These are phyloP conservation scores for Pristionchus japonicus DNA, from an alignment of 2,888 invertebrate species.

Conservation along the genomic window DNA sequence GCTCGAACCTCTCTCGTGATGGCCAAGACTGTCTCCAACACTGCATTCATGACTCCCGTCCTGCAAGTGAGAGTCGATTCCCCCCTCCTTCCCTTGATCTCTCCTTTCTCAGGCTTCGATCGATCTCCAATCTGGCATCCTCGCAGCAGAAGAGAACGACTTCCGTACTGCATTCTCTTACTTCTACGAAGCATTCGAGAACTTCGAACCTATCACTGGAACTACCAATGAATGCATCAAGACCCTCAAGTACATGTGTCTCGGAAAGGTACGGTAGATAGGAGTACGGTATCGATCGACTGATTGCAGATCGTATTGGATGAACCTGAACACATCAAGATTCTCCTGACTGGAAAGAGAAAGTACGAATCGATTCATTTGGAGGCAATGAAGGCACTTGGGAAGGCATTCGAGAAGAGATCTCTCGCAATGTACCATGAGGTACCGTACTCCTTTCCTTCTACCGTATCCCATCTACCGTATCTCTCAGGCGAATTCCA, in stretches of 20 bases:
- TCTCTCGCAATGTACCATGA: constrained; percentile 36
- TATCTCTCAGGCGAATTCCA: constrained; percentile 10
- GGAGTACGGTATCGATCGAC: background rate
- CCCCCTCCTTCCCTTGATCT: background rate
- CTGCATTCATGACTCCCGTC: constrained; percentile 19
- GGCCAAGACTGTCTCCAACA: constrained; percentile 44
- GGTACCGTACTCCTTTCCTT: background rate
- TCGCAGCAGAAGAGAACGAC: constrained; percentile 38
- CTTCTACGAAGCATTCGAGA: constrained; percentile 44
- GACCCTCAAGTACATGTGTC: constrained; percentile 47
- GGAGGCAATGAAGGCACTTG: constrained; percentile 41
- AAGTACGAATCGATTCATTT: constrained; percentile 27
- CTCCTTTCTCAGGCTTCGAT: constrained; percentile 15
- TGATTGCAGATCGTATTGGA: constrained; percentile 25
- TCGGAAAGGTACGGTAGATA: constrained; percentile 13
- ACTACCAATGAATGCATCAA: constrained; percentile 3
- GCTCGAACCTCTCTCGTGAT: constrained; percentile 43
- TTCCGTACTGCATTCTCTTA: constrained; percentile 45
- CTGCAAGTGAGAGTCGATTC: background rate
- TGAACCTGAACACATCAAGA: constrained; percentile 34
- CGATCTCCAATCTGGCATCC: constrained; percentile 43
- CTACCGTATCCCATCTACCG: background rate
- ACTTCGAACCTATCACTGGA: constrained; percentile 13
- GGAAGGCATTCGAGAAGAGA: constrained; percentile 47
- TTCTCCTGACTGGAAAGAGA: constrained; percentile 32